phyloP scores from a whole-genome alignment of 2,888 invertebrate species.

The Cylindroiulus punctatus region DNA sequence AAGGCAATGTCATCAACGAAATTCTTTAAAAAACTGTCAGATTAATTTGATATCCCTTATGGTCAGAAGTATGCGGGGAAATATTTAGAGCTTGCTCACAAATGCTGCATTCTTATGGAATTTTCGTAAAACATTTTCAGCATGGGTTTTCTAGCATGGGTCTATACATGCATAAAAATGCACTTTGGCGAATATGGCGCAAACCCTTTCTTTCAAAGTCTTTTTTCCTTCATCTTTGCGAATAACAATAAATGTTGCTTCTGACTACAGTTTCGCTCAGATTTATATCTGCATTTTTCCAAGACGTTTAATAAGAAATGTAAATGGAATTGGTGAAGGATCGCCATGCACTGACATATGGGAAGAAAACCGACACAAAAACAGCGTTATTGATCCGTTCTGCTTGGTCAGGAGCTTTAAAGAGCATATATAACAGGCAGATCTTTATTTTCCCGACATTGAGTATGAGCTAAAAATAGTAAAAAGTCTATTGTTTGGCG shows the following conservation, averaged over 20 bases:
- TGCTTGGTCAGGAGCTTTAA: conserved; percentile 21
- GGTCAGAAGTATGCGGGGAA: too few relatives aligned
- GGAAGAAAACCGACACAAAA: background rate
- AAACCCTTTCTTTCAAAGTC: background rate
- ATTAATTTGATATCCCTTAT: too few relatives aligned
- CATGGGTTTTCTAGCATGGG: too few relatives aligned
- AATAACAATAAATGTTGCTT: conserved; percentile 31
- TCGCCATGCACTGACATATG: background rate
- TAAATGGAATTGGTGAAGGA: conserved; percentile 5
- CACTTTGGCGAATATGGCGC: background rate
- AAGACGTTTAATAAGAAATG: conserved; percentile 47
- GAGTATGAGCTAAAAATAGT: conserved; percentile 45
- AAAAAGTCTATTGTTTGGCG: conserved; percentile 17
- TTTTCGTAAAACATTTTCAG: background rate
- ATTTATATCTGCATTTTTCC: conserved; percentile 44
- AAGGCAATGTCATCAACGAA: too few relatives aligned
- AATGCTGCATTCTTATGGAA: too few relatives aligned
- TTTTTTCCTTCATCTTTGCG: background rate
- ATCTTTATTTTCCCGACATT: conserved; percentile 24
- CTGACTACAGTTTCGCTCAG: conserved; percentile 6
- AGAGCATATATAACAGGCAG: conserved; percentile 15
- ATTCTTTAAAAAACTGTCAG: too few relatives aligned
- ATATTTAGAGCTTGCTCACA: too few relatives aligned
- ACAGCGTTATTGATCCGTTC: conserved; percentile 27
- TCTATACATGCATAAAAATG: background rate